Conservation (phyloP, 2,888 invertebrate species). For the Campoplex capitator region DNA sequence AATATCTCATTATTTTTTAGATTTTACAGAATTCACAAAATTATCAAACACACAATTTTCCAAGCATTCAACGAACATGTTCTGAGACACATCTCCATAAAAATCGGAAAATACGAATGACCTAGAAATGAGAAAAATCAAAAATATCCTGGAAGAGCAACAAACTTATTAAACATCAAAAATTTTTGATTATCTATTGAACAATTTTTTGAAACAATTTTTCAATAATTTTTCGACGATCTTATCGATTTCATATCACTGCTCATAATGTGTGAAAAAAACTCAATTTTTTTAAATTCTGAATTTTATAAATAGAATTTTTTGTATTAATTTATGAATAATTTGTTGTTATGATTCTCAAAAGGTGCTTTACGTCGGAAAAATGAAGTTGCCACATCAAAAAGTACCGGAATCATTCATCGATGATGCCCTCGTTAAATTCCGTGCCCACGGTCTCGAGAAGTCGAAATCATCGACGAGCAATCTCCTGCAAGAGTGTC, state of each 20-base stretch:
- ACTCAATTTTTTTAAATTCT: not conserved
- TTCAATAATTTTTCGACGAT: too few relatives aligned
- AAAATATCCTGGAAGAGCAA: not conserved
- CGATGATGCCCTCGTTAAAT: slow-evolving; percentile 95
- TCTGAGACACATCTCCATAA: too few relatives aligned
- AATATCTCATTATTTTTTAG: too few relatives aligned
- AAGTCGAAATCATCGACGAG: slow-evolving; percentile 87
- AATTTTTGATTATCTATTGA: too few relatives aligned
- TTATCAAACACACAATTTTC: too few relatives aligned
- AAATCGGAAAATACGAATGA: too few relatives aligned
- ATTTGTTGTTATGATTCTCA: not conserved
- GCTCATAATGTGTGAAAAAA: not conserved
- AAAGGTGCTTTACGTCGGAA: slow-evolving; percentile 95
- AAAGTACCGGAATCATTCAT: slow-evolving; percentile 95
- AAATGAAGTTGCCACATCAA: slow-evolving; percentile 92
- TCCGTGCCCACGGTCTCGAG: slow-evolving; percentile 92
- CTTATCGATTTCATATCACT: too few relatives aligned
- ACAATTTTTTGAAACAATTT: not conserved
- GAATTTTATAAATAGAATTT: not conserved
- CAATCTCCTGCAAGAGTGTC: slow-evolving; percentile 85
- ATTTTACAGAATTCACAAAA: too few relatives aligned
- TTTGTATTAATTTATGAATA: not conserved
- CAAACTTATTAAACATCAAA: too few relatives aligned
- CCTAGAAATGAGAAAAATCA: not conserved
- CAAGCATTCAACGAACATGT: too few relatives aligned